Conservation (phyloP, 2,888 invertebrate genomes). For the Sesamia inferens region DNA sequence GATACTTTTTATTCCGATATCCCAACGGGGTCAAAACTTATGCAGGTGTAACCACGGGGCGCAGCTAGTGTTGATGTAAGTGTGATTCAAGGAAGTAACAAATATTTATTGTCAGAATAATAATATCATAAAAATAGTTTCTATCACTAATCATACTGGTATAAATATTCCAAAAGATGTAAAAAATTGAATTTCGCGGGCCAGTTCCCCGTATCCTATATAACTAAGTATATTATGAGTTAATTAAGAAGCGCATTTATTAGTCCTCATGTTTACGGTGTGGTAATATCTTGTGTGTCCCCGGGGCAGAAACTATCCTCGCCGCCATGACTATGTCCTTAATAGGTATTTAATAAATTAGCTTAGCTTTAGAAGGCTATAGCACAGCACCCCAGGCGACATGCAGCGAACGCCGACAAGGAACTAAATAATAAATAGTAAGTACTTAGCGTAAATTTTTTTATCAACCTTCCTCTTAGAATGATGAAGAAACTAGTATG, state of each 20-base stretch:
- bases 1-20: too few relatives aligned
- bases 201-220: background rate
- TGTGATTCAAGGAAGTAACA: too few relatives aligned
- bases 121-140: too few relatives aligned
- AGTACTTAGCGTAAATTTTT: background rate
- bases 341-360: conserved; percentile 14
- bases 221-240: conserved; percentile 12
- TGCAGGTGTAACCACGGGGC: too few relatives aligned
- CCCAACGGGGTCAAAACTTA: too few relatives aligned
- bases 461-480: background rate
- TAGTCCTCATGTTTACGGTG: conserved; percentile 14
- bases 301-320: conserved; percentile 4
- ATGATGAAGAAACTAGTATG: background rate
- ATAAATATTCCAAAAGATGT: too few relatives aligned
- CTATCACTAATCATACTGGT: too few relatives aligned
- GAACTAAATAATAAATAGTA: too few relatives aligned
- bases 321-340: conserved; percentile 2
- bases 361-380: background rate
- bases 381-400: background rate
- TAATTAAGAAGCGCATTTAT: conserved; percentile 41
- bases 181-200: background rate
- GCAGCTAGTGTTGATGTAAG: too few relatives aligned
- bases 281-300: conserved; percentile 34
- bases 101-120: too few relatives aligned
- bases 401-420: too few relatives aligned